Evolutionary conservation across 2,797 vertebrate genomes (phyloP), one percentile per base, ranked within the genome.

Genomic region (Melanotaenia parkinsoni): DNA sequence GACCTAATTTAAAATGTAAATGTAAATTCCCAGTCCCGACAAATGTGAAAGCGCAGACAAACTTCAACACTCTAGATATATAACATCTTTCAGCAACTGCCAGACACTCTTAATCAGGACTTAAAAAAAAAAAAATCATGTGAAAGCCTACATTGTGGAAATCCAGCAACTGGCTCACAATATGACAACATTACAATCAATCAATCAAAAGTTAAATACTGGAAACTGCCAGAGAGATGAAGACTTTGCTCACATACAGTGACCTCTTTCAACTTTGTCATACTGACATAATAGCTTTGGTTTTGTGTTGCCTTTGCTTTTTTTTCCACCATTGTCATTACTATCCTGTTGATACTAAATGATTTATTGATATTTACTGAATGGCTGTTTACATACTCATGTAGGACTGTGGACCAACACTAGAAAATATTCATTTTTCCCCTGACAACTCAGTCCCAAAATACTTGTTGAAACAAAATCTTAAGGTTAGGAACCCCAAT

Each of bases 1-100:
- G 22, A 60, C 50, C 56, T 72, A 26, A 77, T 83, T 75, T 72
- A 58, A 61, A 70, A 58, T 76, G 79, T n/a, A 58, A 2, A n/a
- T 47, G 20, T 37, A 60, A 63, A 67, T 59, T 47, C 4, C 22
- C 26, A 30, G 8, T 11, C 14, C 28, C 57, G 60, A 70, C 51
- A 61, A 45, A 72, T 68, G 30, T 61, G 13, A 70, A 22, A 13
- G 37, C 28, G 22, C 53, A n/a, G 37, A 57, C 20, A 72, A 38
- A 38, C 56, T 58, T 28, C 51, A 57, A 45, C 58, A 57, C 20
- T 6, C 20, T 8, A 16, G 8, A 64, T 70, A 38, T 56, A 14
- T 28, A 65, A 58, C 38, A 28, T 61, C 63, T 22, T 10, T 10
- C 53, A 69, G 45, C 38, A 57, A 16, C 53, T 67, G 43, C 59